These are phyloP conservation scores for Meiosimyza decipiens DNA, from an alignment of 2,888 invertebrate genomes.

Conservation along the genomic window DNA sequence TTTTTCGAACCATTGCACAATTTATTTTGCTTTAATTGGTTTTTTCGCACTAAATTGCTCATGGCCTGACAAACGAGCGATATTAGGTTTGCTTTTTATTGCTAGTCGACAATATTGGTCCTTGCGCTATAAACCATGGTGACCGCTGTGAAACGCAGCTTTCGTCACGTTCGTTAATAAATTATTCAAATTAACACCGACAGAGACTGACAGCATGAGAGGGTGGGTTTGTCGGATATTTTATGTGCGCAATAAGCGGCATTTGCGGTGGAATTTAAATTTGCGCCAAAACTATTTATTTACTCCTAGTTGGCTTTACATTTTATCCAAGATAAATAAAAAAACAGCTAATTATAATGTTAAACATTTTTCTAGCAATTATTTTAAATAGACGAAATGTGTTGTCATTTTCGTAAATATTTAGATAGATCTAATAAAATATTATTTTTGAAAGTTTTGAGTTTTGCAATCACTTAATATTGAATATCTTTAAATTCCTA, in stretches of 20 bases:
- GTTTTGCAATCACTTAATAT: too few species aligned
- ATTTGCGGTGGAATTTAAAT: background rate
- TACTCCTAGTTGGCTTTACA: background rate
- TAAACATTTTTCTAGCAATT: too few species aligned
- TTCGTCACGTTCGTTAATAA: conserved; percentile 61
- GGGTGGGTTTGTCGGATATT: background rate
- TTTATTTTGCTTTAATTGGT: conserved; percentile 36
- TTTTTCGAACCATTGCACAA: conserved; percentile 27
- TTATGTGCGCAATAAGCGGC: background rate
- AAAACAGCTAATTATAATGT: background rate
- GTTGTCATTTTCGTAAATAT: too few species aligned
- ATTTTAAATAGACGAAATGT: too few species aligned
- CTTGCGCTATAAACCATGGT: background rate
- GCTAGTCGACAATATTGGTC: background rate
- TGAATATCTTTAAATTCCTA: too few species aligned
- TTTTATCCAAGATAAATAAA: background rate
- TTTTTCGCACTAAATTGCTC: conserved; percentile 31
- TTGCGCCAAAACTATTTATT: conserved; percentile 7
- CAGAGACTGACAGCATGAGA: background rate
- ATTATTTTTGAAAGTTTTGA: too few species aligned
- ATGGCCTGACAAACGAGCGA: conserved; percentile 21
- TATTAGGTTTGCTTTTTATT: conserved; percentile 4
- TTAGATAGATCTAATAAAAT: too few species aligned
- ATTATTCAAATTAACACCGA: conserved; percentile 61
- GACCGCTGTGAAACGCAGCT: conserved; percentile 49